Percentiles rank a stretch among this genome's conserved stretches.
These are phyloP conservation scores for Philonicus albiceps DNA, from an alignment of 2,888 invertebrate genomes.

Conservation along the genomic window DNA sequence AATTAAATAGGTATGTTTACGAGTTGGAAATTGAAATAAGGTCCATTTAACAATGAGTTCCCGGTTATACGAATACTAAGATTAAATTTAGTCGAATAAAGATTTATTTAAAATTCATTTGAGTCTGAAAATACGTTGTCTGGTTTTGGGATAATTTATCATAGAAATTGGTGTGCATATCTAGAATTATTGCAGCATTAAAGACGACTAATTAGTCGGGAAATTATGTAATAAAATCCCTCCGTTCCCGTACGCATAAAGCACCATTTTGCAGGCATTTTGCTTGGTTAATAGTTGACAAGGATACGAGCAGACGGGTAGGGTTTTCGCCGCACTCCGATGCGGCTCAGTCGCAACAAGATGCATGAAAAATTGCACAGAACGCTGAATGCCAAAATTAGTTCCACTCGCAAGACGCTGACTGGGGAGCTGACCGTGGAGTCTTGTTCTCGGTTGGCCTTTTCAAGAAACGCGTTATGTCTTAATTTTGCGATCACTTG, in stretches of 20 bases:
- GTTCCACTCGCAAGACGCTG: background rate
- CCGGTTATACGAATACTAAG: background rate
- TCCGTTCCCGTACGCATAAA: background rate
- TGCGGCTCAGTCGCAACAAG: conserved; percentile 31
- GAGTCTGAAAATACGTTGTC: background rate
- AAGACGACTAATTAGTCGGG: conserved; percentile 12
- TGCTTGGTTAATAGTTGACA: background rate
- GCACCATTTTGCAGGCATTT: background rate
- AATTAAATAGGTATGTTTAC: too few species aligned
- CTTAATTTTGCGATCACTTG: conserved; percentile 16
- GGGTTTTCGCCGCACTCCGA: background rate
- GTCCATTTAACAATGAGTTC: too few species aligned
- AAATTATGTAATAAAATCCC: conserved; percentile 26
- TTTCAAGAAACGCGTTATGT: background rate
- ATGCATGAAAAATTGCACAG: conserved; percentile 34
- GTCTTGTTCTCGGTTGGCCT: background rate
- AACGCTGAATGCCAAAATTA: conserved; percentile 34
- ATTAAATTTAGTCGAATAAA: background rate
- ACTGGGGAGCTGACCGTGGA: background rate
- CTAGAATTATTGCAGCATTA: conserved; percentile 7
- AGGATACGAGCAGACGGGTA: background rate
- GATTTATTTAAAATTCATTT: background rate
- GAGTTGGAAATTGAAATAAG: too few species aligned
- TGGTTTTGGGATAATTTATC: background rate
- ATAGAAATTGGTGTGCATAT: background rate